Evolutionary conservation across 2,797 vertebrate genomes (phyloP).

Genomic region (Manis pentadactyla): DNA sequence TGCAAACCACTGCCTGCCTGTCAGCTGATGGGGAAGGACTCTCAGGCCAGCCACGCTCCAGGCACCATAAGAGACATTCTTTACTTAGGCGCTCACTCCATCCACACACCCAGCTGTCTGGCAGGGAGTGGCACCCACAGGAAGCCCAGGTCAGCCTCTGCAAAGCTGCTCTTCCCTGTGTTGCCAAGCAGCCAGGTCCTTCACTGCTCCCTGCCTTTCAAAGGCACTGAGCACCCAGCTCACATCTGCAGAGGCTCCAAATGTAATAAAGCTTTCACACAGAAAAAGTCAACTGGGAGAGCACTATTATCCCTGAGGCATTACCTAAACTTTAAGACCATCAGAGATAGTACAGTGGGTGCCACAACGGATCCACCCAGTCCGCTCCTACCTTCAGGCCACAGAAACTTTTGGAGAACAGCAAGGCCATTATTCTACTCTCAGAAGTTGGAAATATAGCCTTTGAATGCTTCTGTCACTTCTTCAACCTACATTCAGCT

Average conservation of each 20-base stretch:
- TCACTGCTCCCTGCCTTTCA: neutral
- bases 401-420: constrained; percentile 24
- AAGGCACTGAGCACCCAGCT: neutral
- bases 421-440: neutral
- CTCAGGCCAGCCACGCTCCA: neutral
- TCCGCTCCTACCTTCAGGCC: neutral
- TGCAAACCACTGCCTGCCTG: neutral
- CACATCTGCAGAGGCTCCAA: neutral
- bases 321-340: constrained; percentile 15
- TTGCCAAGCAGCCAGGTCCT: neutral
- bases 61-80: neutral
- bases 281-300: neutral
- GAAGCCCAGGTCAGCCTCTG: neutral
- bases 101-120: neutral
- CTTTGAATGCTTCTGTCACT: neutral
- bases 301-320: neutral
- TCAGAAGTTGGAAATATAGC: neutral
- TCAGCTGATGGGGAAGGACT: neutral
- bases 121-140: neutral
- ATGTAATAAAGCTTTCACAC: neutral
- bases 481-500: constrained; percentile 8
- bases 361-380: neutral
- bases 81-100: neutral
- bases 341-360: neutral
- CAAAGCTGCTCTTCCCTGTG: neutral